A percentile compares a stretch with the other conserved stretches of the same genome.
Conservation (phyloP, 2,888 invertebrate species). For the Tridacna crocea region DNA sequence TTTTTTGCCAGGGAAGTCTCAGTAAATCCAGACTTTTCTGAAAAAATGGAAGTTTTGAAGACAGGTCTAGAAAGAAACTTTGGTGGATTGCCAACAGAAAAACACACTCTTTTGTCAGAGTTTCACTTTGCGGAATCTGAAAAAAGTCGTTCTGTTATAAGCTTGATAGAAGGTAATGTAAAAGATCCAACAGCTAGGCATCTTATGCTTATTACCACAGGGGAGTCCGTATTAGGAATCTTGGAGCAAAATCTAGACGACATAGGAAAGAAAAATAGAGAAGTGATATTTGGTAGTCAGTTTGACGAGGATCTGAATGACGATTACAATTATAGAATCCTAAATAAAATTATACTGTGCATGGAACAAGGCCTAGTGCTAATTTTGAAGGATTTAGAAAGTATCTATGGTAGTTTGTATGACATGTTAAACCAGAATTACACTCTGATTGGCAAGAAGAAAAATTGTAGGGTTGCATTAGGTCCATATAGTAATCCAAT, state of each 20-base stretch:
- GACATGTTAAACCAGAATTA: slow-evolving; percentile 76
- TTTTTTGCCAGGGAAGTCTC: slow-evolving; percentile 27
- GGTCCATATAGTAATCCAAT: slow-evolving; percentile 73
- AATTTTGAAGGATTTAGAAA: slow-evolving; percentile 69
- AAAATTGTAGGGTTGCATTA: slow-evolving; percentile 68
- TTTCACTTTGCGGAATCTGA: slow-evolving; percentile 31
- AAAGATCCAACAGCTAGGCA: slow-evolving; percentile 63
- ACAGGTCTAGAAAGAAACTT: slow-evolving; percentile 70
- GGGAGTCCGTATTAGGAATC: slow-evolving; percentile 65
- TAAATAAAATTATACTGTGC: slow-evolving; percentile 72
- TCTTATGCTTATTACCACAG: slow-evolving; percentile 66
- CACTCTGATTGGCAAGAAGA: slow-evolving; percentile 66
- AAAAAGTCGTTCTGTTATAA: slow-evolving; percentile 33
- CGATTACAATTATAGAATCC: slow-evolving; percentile 70
- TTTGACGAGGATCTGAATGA: slow-evolving; percentile 73
- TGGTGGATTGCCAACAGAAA: slow-evolving; percentile 65
- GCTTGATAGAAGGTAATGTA: slow-evolving; percentile 66
- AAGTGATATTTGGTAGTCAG: slow-evolving; percentile 71
- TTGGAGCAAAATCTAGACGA: slow-evolving; percentile 58
- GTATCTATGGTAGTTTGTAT: slow-evolving; percentile 72
- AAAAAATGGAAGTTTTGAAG: slow-evolving; percentile 38
- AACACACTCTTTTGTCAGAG: slow-evolving; percentile 34
- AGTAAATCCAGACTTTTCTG: not conserved
- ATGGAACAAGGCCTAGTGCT: slow-evolving; percentile 73
- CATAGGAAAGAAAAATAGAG: slow-evolving; percentile 47